Evolutionary conservation across 2,113 vertebrate species (phyloP).

Genomic region (Myiopsitta monachus): DNA sequence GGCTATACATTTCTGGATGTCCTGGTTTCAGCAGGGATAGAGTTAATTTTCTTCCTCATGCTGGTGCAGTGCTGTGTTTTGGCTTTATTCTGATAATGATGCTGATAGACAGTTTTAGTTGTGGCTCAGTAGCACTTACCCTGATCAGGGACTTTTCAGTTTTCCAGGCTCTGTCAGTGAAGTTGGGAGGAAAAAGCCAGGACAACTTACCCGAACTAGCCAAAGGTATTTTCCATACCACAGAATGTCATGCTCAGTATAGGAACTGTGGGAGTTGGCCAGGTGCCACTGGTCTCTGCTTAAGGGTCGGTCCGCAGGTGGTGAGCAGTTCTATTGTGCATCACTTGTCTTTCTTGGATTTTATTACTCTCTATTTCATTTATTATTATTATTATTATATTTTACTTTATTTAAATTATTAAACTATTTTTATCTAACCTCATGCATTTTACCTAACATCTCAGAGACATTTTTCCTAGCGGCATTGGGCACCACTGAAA

Average conservation of each 20-base stretch:
- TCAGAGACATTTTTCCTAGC: neutral
- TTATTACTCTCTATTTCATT: neutral
- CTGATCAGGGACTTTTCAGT: neutral
- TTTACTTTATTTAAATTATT: neutral
- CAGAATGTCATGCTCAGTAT: neutral
- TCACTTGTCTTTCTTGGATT: neutral
- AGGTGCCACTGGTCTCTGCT: neutral
- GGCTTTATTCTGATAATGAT: neutral
- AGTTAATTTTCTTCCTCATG: neutral
- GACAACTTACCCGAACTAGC: neutral
- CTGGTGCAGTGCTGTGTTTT: neutral
- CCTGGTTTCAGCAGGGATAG: neutral
- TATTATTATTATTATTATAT: neutral
- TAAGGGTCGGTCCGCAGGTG: neutral
- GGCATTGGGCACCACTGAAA: neutral
- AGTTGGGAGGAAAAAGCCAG: neutral
- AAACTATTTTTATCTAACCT: neutral
- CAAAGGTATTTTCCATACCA: neutral
- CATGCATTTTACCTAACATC: neutral
- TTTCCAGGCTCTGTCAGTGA: neutral
- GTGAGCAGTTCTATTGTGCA: neutral
- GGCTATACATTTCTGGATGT: neutral
- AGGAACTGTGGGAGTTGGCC: neutral
- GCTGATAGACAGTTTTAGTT: neutral
- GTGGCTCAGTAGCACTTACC: neutral